Conservation (phyloP, 2,888 invertebrate species). For the Spodoptera littoralis region DNA sequence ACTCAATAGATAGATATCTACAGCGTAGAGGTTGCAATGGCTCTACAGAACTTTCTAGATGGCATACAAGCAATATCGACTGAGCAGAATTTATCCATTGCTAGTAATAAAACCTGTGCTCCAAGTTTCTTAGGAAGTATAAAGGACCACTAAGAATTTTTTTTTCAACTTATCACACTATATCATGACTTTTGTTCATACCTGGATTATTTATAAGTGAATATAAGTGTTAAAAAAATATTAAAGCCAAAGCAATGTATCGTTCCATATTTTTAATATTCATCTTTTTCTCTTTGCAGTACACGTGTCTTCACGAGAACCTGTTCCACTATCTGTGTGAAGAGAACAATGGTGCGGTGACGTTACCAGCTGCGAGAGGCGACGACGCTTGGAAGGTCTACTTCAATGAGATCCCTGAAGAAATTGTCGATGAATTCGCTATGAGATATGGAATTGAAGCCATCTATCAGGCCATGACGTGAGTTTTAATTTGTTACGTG, state of each 20-base stretch:
- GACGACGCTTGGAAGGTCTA: conserved; percentile 99
- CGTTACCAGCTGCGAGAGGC: conserved; percentile 97
- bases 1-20: conserved; percentile 2
- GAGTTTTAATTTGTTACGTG: conserved; percentile 77
- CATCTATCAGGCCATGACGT: conserved; percentile 99
- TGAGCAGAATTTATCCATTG: too few relatives aligned
- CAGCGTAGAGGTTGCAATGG: background rate
- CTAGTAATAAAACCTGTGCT: too few relatives aligned
- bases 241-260: too few relatives aligned
- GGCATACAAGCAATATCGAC: too few relatives aligned
- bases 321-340: conserved; percentile 99
- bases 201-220: too few relatives aligned
- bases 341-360: conserved; percentile 96
- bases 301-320: conserved; percentile 99
- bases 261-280: background rate
- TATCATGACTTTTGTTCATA: too few relatives aligned
- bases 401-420: conserved; percentile 99
- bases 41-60: conserved; percentile 1
- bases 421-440: conserved; percentile 99
- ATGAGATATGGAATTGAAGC: conserved; percentile 99
- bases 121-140: too few relatives aligned
- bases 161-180: too few relatives aligned
- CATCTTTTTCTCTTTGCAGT: conserved; percentile 79
- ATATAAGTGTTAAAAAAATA: too few relatives aligned
- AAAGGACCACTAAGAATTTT: too few relatives aligned